phyloP scores from a whole-genome alignment of 2,797 vertebrate species.

The Myiotriccus ornatus region DNA sequence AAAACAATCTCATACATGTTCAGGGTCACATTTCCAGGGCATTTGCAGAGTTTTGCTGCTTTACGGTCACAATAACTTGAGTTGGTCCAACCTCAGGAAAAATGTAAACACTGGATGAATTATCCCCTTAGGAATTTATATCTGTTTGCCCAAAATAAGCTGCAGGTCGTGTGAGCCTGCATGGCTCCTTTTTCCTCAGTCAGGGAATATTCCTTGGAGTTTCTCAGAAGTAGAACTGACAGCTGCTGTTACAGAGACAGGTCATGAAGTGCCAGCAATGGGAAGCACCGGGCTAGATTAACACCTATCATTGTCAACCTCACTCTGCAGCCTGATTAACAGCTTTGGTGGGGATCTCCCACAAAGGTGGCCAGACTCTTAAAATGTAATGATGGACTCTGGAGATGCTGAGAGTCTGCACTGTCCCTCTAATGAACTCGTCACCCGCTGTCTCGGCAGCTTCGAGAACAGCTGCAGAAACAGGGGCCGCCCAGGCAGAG shows the following conservation, averaged over 20 bases:
- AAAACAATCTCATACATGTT: not conserved
- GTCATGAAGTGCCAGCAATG: rapidly evolving
- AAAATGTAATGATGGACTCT: not conserved
- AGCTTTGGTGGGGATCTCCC: not conserved
- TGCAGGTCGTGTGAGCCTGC: not conserved
- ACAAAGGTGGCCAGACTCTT: not conserved
- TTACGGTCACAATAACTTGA: not conserved
- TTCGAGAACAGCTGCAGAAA: not conserved
- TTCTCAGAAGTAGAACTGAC: not conserved
- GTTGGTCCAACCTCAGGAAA: not conserved
- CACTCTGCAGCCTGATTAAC: not conserved
- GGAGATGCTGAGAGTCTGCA: not conserved
- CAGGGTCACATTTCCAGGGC: not conserved
- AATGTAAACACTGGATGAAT: not conserved
- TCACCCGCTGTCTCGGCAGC: not conserved
- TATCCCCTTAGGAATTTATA: not conserved
- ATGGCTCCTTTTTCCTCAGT: not conserved
- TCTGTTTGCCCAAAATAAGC: not conserved
- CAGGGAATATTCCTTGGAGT: not conserved
- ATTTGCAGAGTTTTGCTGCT: not conserved
- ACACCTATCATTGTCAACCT: not conserved
- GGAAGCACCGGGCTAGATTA: not conserved
- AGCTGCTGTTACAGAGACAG: not conserved
- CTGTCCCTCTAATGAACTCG: rapidly evolving
- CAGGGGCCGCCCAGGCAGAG: not conserved